Conservation (phyloP, 2,113 vertebrate genomes). For the Erinaceus europaeus region DNA sequence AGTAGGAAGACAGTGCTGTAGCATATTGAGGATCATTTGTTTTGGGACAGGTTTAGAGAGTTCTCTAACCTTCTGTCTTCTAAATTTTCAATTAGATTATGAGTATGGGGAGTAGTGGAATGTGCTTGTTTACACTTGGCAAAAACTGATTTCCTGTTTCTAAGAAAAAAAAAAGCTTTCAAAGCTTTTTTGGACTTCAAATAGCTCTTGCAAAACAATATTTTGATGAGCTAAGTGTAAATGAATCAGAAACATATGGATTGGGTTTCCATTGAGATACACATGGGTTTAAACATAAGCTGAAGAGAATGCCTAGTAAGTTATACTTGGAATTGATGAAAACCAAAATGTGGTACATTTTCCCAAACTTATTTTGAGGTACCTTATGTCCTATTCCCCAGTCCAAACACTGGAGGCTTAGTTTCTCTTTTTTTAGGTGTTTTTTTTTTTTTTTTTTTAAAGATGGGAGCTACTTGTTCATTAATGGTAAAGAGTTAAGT, state of each 20-base stretch:
- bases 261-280: slow-evolving; percentile 71
- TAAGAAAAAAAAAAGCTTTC: slow-evolving; percentile 76
- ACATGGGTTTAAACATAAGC: slow-evolving; percentile 66
- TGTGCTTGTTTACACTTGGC: slow-evolving; percentile 78
- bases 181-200: slow-evolving; percentile 78
- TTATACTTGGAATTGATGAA: slow-evolving; percentile 69
- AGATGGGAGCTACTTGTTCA: neutral
- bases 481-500: neutral
- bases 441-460: slow-evolving; percentile 17
- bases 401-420: slow-evolving; percentile 9
- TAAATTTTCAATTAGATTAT: slow-evolving; percentile 72
- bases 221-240: slow-evolving; percentile 80
- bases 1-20: neutral
- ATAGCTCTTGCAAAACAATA: slow-evolving; percentile 79
- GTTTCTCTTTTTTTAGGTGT: slow-evolving; percentile 35
- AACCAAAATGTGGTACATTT: slow-evolving; percentile 54
- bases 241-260: slow-evolving; percentile 79
- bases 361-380: slow-evolving; percentile 61
- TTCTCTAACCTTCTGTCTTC: slow-evolving; percentile 70
- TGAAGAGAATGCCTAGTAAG: slow-evolving; percentile 60
- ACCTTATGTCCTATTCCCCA: slow-evolving; percentile 39
- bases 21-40: neutral
- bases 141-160: slow-evolving; percentile 75
- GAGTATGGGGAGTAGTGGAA: slow-evolving; percentile 60
- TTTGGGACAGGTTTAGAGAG: slow-evolving; percentile 62